Percentiles rank a stretch among this genome's conserved stretches.
Conservation (phyloP, 1,140 invertebrate genomes). For the Acromyrmex echinatior region DNA sequence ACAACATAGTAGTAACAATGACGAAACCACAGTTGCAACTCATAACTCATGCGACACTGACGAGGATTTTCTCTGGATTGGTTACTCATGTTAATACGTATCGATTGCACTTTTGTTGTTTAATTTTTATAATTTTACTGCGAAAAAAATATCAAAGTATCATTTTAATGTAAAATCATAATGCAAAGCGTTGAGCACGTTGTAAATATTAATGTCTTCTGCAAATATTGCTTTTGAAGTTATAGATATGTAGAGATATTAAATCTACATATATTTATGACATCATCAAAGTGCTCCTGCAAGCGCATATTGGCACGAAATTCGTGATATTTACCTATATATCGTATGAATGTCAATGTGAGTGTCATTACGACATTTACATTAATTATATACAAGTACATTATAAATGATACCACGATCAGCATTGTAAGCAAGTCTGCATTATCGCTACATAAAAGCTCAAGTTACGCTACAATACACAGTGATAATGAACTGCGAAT, state of each 20-base stretch:
- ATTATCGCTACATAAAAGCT: not conserved
- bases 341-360: not conserved
- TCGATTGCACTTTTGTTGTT: not conserved
- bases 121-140: not conserved
- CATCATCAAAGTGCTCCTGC: constrained; percentile 11
- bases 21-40: not conserved
- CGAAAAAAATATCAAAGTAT: not conserved
- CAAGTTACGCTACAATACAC: not conserved
- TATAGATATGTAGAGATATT: constrained; percentile 15
- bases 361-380: constrained; percentile 34
- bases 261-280: constrained; percentile 47
- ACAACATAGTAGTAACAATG: not conserved
- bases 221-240: constrained; percentile 13
- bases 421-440: not conserved
- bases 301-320: not conserved
- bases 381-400: constrained; percentile 33
- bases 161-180: constrained; percentile 21
- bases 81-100: not conserved
- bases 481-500: not conserved
- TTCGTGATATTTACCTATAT: not conserved
- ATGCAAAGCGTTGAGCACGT: not conserved
- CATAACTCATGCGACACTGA: not conserved
- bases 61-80: not conserved
- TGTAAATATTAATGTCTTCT: constrained; percentile 42
- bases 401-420: constrained; percentile 20